Evolutionary conservation across 1,140 invertebrate species (phyloP).

Genomic region (Lordiphosa stackelbergi): DNA sequence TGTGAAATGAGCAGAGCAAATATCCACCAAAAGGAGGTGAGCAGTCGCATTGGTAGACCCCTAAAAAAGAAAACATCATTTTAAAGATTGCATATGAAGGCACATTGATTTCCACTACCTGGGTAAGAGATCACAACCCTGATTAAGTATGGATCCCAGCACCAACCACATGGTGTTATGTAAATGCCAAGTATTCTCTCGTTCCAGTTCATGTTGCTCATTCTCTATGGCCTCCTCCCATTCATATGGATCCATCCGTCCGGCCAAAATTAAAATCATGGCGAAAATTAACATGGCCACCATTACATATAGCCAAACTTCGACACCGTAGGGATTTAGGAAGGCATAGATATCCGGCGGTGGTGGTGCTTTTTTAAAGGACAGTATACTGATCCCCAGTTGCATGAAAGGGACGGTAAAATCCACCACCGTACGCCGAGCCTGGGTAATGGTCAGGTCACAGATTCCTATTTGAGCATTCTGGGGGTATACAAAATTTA

Average conservation of each 20-base stretch:
- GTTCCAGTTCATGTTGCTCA: constrained; percentile 82
- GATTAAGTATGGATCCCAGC: constrained; percentile 86
- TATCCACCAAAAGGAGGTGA: constrained; percentile 95
- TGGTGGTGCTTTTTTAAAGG: constrained; percentile 91
- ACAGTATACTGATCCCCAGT: constrained; percentile 90
- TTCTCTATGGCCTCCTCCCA: constrained; percentile 90
- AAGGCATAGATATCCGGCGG: constrained; percentile 93
- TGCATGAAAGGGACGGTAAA: constrained; percentile 96
- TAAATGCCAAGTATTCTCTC: constrained; percentile 87
- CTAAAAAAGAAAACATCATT: constrained; percentile 75
- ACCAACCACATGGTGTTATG: constrained; percentile 88
- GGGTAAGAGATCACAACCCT: constrained; percentile 88
- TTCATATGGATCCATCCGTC: constrained; percentile 85
- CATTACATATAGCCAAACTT: constrained; percentile 97
- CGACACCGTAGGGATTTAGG: constrained; percentile 90
- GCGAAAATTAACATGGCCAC: constrained; percentile 94
- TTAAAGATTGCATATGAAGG: neutral
- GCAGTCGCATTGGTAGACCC: constrained; percentile 88
- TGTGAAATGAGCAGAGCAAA: constrained; percentile 96
- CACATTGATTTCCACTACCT: constrained; percentile 79
- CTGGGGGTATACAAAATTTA: constrained; percentile 75
- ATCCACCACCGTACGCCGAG: constrained; percentile 88
- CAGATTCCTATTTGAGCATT: constrained; percentile 93
- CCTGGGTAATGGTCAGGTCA: constrained; percentile 93
- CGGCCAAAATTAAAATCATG: constrained; percentile 91